Evolutionary conservation across 2,113 vertebrate genomes (phyloP), one percentile per base, ranked within the genome.

Genomic region (Ammodytes marinus): DNA sequence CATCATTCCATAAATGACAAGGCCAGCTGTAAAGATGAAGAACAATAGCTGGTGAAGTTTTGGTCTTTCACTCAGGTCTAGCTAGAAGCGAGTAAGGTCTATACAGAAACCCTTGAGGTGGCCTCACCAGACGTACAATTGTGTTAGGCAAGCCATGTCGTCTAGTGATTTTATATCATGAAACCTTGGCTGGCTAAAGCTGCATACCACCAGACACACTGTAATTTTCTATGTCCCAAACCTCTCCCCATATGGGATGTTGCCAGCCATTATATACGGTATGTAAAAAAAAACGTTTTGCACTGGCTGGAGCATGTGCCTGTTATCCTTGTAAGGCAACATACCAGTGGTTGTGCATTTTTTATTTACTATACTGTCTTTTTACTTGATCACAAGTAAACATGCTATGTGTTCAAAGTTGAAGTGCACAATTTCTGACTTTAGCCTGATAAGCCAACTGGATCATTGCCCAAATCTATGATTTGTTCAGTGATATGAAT

Each of bases 101-200:
- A 60, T 40, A 27, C 27, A 49, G 59, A 68, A 59, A 59, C 0
- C 13, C 39, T 49, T 14, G 0, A 42, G 52, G 57, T 52, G 19
- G 67, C 74, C 17, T 83, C 49, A 61, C 42, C 63, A 82, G 52
- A 82, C 52, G 0, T 74, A 6, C 54, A 88, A 59, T 84, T 86
- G 76, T 50, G 43, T 76, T 6, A 54, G 49, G 10, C 13, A 55
- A 55, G 59, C 50, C 61, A 49, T 46, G 15, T 17, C 19, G 11
- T 79, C n/a, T 52, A 7, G 0, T 57, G 39, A 57, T 15, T 35
- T 57, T 15, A 45, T 59, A 39, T 59, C 11, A 43, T n/a, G 57
- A 67, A 72, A 52, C 67, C 54, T 37, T 7, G 0, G 27, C 27
- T 61, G 46, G 27, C 27, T 74, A 68, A 55, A 14, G 46, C 50